These are phyloP conservation scores for Podocnemis expansa DNA, from an alignment of 2,113 vertebrate genomes.

Conservation along the genomic window DNA sequence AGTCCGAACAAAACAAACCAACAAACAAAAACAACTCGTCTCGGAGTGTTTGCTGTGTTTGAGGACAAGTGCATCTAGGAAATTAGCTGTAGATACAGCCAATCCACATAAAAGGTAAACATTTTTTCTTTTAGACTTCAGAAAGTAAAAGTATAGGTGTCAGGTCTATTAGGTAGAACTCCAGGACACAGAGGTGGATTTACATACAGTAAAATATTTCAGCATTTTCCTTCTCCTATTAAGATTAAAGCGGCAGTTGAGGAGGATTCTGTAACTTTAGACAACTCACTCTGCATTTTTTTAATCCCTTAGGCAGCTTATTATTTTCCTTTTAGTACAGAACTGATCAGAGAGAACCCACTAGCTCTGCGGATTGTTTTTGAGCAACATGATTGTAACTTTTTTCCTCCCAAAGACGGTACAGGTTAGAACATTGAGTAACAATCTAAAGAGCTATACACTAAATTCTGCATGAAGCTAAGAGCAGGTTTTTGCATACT, in stretches of 20 bases:
- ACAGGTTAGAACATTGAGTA: constrained; percentile 24
- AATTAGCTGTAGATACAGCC: background rate
- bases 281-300: background rate
- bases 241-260: background rate
- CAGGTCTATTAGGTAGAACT: background rate
- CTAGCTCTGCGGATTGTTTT: background rate
- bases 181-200: background rate
- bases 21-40: background rate
- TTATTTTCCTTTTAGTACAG: background rate
- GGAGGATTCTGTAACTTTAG: constrained; percentile 1
- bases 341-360: background rate
- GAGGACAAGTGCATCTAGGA: constrained; percentile 38
- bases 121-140: background rate
- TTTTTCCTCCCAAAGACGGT: background rate
- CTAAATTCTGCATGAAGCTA: background rate
- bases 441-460: constrained; percentile 20
- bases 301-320: background rate
- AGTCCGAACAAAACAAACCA: background rate
- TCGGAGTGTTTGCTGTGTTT: background rate
- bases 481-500: constrained; percentile 31
- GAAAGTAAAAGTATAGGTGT: background rate
- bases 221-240: background rate
- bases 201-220: background rate
- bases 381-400: background rate
- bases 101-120: background rate